Evolutionary conservation across 2,113 vertebrate genomes (phyloP), one percentile per base, ranked within the genome.

Genomic region (Cisticola juncidis): DNA sequence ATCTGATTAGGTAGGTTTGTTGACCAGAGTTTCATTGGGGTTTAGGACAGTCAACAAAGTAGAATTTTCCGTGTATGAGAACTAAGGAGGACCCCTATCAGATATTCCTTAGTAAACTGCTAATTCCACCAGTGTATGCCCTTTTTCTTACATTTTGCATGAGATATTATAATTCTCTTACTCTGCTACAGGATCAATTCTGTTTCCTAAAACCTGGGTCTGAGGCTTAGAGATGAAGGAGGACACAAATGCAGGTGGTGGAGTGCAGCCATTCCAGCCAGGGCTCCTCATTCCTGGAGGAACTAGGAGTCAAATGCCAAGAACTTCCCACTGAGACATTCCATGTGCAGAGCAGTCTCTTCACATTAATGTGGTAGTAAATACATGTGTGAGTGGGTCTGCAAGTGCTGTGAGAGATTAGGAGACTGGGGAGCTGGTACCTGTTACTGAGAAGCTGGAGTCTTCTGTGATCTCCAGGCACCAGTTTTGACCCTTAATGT

Each of bases 221-320:
- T 40, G 29, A 69, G 40, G 47, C 19, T 62, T 29, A 28, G 45
- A 47, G 57, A 51, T 0, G 3, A 83, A 53, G 36, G 38, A 66
- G 31, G 17, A 51, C 19, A 4, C 38, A 48, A 48, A 53, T 1
- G 1, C 66, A 56, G 66, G 64, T 14, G 33, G 29, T 5, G 14
- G 14, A 50, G 14, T 5, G 20, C 13, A 50, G 53, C 31, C 1
- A 0, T 11, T 44, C 12, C 29, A 80, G 48, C 53, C 1, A 0
- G 2, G 19, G 17, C 21, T 86, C 7, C 54, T 68, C 4, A 0
- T 26, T 64, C 50, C 48, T 24, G 47, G 14, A 38, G 38, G 38
- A 38, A 38, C 22, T 50, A 12, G 38, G 38, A 38, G 7, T 3
- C 16, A 36, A 79, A 72, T 8, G 53, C 68, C 48, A 42, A 83